phyloP scores from a whole-genome alignment of 2,113 vertebrate genomes.

The Indicator indicator region DNA sequence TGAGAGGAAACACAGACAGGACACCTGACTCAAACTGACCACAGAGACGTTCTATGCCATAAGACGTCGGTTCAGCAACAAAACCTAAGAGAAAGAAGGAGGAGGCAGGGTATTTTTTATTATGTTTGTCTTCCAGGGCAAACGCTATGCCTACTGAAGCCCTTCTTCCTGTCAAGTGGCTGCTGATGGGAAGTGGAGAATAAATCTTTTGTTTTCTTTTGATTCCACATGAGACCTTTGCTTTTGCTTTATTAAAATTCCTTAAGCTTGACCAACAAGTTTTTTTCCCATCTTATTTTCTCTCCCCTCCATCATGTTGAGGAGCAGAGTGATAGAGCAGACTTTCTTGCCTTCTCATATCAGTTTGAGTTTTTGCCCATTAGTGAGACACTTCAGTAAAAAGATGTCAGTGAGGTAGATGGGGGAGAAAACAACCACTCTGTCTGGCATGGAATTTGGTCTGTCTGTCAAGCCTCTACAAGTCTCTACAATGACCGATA shows the following conservation, averaged over 20 bases:
- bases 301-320: not conserved
- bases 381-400: not conserved
- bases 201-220: not conserved
- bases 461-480: not conserved
- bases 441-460: not conserved
- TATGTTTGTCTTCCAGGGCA: not conserved
- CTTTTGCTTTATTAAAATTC: not conserved
- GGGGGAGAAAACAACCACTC: not conserved
- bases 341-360: not conserved
- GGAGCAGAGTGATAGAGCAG: not conserved
- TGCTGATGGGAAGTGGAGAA: not conserved
- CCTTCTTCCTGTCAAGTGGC: not conserved
- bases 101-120: not conserved
- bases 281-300: not conserved
- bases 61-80: not conserved
- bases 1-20: too few species aligned
- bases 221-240: fast-evolving
- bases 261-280: not conserved
- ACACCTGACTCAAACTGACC: not conserved
- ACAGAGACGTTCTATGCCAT: not conserved
- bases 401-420: not conserved
- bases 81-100: not conserved
- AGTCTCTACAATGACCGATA: not conserved
- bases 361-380: not conserved
- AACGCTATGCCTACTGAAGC: fast-evolving